These are phyloP conservation scores for Harpagifer antarcticus DNA, from an alignment of 2,797 vertebrate species.

Conservation along the genomic window DNA sequence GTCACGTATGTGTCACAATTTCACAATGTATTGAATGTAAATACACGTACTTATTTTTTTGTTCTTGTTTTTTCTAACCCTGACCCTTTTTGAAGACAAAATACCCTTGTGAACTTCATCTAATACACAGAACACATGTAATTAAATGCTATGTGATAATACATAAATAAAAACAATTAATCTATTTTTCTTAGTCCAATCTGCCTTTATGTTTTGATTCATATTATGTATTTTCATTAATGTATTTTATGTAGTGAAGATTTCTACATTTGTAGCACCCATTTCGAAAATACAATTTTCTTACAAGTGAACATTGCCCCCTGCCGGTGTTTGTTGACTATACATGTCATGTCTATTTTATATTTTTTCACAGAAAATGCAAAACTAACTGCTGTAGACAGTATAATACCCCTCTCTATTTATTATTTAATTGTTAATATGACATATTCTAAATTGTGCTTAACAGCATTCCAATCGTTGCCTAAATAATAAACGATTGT, in stretches of 20 bases:
- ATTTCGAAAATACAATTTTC: not conserved
- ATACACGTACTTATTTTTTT: not conserved
- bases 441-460: not conserved
- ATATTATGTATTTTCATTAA: not conserved
- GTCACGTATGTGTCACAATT: not conserved
- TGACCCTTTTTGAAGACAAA: not conserved
- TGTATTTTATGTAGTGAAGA: no score
- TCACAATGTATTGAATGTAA: not conserved
- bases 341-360: not conserved
- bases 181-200: not conserved
- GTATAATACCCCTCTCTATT: not conserved
- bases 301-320: constrained; percentile 50
- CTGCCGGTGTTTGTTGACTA: constrained; percentile 50
- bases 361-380: not conserved
- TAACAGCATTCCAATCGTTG: not conserved
- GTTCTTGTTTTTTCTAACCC: not conserved
- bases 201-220: not conserved
- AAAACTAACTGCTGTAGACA: not conserved
- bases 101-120: not conserved
- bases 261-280: not conserved
- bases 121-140: not conserved
- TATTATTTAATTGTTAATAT: not conserved
- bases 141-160: not conserved
- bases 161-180: not conserved
- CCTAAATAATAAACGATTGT: not conserved